phyloP scores from a whole-genome alignment of 1,140 invertebrate species.

The Hestina assimilis region DNA sequence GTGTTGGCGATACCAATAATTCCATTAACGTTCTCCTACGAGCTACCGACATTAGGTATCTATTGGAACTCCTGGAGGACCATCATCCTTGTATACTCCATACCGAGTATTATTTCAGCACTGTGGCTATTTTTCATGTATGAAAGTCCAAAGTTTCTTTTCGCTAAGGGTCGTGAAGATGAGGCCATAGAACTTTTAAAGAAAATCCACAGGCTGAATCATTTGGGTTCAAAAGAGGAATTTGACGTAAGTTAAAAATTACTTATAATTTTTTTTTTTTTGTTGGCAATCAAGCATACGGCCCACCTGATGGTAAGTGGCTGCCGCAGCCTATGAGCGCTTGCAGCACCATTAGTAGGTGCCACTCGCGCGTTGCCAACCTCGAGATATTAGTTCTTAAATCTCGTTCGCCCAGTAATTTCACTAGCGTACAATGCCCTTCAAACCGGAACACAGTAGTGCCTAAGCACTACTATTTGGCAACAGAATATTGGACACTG shows the following conservation, averaged over 20 bases:
- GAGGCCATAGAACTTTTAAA: slow-evolving; percentile 42
- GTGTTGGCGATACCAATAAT: slow-evolving; percentile 57
- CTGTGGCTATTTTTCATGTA: slow-evolving; percentile 41
- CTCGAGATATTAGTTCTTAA: too few relatives aligned
- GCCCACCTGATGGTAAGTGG: too few relatives aligned
- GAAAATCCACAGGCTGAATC: slow-evolving; percentile 42
- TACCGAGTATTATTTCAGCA: slow-evolving; percentile 38
- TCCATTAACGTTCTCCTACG: slow-evolving; percentile 45
- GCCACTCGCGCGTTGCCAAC: too few relatives aligned
- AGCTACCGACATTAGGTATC: slow-evolving; percentile 46
- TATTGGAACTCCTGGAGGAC: slow-evolving; percentile 63
- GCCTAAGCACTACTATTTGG: too few relatives aligned
- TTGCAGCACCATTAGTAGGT: too few relatives aligned
- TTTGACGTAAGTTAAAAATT: slow-evolving; percentile 31
- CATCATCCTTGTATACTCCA: slow-evolving; percentile 43
- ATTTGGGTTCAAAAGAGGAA: slow-evolving; percentile 26
- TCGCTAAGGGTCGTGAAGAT: slow-evolving; percentile 38
- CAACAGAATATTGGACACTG: too few relatives aligned
- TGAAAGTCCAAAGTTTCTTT: slow-evolving; percentile 58
- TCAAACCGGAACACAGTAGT: too few relatives aligned
- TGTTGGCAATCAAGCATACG: neutral
- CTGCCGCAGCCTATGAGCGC: too few relatives aligned
- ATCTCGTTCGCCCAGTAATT: too few relatives aligned
- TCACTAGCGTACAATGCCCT: too few relatives aligned
- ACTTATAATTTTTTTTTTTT: neutral